A percentile compares a stretch with the other conserved stretches of the same genome.
phyloP scores from a whole-genome alignment of 2,888 invertebrate genomes.

The Troglohyphantes excavatus region DNA sequence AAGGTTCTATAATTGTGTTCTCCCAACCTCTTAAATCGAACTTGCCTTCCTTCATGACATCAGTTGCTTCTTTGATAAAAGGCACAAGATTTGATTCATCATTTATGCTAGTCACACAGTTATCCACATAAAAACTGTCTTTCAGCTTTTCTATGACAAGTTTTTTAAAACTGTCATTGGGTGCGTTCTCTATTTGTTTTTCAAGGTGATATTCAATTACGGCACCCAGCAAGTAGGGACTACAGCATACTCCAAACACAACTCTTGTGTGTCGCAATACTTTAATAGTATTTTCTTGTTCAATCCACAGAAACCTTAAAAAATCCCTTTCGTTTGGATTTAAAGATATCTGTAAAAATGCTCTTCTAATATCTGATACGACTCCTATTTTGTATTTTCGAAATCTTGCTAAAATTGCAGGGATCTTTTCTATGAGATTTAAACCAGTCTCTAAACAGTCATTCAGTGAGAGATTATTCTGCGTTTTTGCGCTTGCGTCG shows the following conservation, averaged over 20 bases:
- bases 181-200: not conserved
- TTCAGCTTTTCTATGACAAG: not conserved
- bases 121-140: not conserved
- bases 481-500: constrained; percentile 16
- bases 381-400: not conserved
- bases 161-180: not conserved
- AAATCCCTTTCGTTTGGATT: constrained; percentile 15
- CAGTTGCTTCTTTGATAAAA: not conserved
- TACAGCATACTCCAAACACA: constrained; percentile 9
- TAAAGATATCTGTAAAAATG: constrained; percentile 31
- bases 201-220: constrained; percentile 4
- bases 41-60: constrained; percentile 23
- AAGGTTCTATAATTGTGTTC: not conserved
- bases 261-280: constrained; percentile 2
- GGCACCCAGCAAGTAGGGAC: constrained; percentile 14
- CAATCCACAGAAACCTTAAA: constrained; percentile 27
- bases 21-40: constrained; percentile 41
- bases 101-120: constrained; percentile 22
- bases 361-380: constrained; percentile 28
- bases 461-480: constrained; percentile 11
- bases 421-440: constrained; percentile 20
- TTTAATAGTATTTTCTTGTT: not conserved
- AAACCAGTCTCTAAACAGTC: constrained; percentile 27
- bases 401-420: constrained; percentile 17
- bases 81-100: not conserved